Percentiles rank a stretch among this genome's conserved stretches.
phyloP scores from a whole-genome alignment of 2,797 vertebrate species.

The Falco peregrinus region DNA sequence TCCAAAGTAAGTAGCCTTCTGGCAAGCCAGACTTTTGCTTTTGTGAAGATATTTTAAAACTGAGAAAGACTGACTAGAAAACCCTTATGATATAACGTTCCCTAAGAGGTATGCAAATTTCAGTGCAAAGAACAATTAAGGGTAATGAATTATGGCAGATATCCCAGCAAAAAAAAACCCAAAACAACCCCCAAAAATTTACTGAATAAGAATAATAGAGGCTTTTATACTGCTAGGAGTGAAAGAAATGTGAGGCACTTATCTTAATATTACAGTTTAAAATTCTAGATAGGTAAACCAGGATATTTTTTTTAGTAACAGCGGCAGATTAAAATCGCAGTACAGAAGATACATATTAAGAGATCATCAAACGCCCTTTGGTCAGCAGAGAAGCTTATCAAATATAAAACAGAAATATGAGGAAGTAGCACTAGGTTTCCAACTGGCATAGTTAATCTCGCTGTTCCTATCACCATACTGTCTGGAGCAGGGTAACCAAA shows the following conservation, averaged over 20 bases:
- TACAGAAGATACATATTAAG: background rate
- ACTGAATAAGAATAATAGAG: background rate
- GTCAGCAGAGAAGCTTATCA: background rate
- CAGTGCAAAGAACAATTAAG: background rate
- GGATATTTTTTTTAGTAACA: background rate
- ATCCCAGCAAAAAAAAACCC: background rate
- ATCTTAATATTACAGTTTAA: background rate
- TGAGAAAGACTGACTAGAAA: background rate
- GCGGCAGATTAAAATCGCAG: background rate
- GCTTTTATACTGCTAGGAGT: background rate
- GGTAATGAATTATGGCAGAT: background rate
- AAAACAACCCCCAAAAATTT: background rate
- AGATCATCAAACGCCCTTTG: background rate
- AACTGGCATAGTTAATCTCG: background rate
- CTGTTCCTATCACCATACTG: background rate
- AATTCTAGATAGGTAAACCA: background rate
- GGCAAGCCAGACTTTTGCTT: background rate
- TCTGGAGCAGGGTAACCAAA: background rate
- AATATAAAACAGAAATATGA: background rate
- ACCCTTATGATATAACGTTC: background rate
- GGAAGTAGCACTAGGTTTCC: background rate
- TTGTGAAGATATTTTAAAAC: background rate
- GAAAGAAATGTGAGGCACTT: background rate
- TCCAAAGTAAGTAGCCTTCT: background rate
- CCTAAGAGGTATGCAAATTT: background rate